phyloP scores from a whole-genome alignment of 1,140 invertebrate genomes.

The Ladona fulva region DNA sequence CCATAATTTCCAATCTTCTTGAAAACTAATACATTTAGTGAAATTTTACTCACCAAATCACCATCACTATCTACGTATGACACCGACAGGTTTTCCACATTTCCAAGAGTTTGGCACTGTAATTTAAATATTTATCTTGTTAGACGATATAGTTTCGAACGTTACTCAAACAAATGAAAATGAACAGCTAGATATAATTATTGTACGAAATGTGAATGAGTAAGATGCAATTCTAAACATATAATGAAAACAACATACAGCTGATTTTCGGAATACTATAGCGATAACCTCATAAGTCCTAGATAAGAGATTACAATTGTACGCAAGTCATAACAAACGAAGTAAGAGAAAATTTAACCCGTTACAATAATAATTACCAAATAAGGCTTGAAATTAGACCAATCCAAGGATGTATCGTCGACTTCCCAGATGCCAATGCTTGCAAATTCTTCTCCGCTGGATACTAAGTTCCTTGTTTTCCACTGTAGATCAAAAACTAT shows the following conservation, averaged over 20 bases:
- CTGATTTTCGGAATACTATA: too few relatives aligned
- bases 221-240: conserved; percentile 26
- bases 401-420: conserved; percentile 32
- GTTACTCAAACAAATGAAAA: too few relatives aligned
- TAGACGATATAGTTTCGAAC: too few relatives aligned
- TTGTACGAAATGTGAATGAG: too few relatives aligned
- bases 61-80: conserved; percentile 22
- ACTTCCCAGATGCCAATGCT: conserved; percentile 35
- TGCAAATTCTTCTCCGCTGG: conserved; percentile 29
- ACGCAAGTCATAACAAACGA: too few relatives aligned
- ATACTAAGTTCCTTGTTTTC: conserved; percentile 29
- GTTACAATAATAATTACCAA: conserved; percentile 30
- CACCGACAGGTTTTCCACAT: conserved; percentile 18
- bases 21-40: not conserved
- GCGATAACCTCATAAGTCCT: too few relatives aligned
- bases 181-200: too few relatives aligned
- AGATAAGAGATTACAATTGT: too few relatives aligned
- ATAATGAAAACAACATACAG: too few relatives aligned
- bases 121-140: too few relatives aligned
- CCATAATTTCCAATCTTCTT: not conserved
- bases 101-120: conserved; percentile 22
- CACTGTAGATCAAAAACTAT: conserved; percentile 34
- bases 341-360: too few relatives aligned
- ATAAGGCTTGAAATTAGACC: conserved; percentile 35
- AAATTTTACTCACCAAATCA: conserved; percentile 20